Evolutionary conservation across 1,140 invertebrate species (phyloP), one percentile per base, ranked within the genome.

Genomic region (Agrilus planipennis): DNA sequence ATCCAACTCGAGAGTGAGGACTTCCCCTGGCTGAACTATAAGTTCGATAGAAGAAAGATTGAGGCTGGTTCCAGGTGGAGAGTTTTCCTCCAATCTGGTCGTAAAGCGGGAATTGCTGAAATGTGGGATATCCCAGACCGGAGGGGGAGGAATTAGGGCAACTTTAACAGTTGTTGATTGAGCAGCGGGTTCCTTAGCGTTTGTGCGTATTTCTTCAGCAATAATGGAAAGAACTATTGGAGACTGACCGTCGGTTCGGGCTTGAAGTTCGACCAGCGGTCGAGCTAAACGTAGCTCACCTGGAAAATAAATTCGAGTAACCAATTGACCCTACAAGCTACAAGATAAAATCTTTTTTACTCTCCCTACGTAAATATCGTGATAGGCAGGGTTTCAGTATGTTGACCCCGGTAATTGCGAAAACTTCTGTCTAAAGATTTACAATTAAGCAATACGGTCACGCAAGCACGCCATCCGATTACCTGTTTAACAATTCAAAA

Each of bases 211-310:
- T 64, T 90, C 87, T 58, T 89, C 84, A 10, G 87, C 88, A 17
- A 88, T 75, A 15, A 90, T 77, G 3, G 78, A 85, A 23, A 90
- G 67, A 22, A 87, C 67, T 29, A 90, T 78, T 9, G 86, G 86
- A 40, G 84, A 75, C 27, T 81, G 78, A 11, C 76, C 71, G 51
- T 81, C 76, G 15, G 79, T 79, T 48, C 87, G 83, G 39, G 79
- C 72, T 22, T 76, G 74, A 45, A 90, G 73, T 47, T 89, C 81
- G 42, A 80, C 73, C 18, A 89, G 58, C 2, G 84, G 77, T 39
- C 75, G 71, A 22, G 76, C 72, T 19, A 89, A 62, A 37, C 69
- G 75, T 39, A 89, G 75, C 64, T 84, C 79, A 53, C 84, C 84
- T 84, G 61, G 10, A 66, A 56, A 44, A 45, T 27, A 31, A 39